These are phyloP conservation scores for Sparidentex hasta DNA, from an alignment of 2,797 vertebrate species.

Conservation along the genomic window DNA sequence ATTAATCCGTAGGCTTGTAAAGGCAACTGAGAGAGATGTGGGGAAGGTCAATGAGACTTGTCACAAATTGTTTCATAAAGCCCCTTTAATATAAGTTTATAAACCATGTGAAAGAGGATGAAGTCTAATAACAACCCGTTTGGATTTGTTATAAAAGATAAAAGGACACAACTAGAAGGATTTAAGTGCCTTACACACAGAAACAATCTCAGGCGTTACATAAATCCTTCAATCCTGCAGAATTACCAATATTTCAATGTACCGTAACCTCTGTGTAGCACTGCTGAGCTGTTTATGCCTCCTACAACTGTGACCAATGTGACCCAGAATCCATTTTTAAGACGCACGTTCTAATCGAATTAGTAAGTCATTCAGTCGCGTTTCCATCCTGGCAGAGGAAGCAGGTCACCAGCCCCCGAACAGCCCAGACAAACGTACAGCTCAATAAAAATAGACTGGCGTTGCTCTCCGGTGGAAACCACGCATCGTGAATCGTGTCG, in stretches of 20 bases:
- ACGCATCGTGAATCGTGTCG: background rate
- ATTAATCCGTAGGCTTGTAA: too few relatives aligned
- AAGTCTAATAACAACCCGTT: background rate
- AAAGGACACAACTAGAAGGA: background rate
- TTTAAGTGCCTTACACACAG: background rate
- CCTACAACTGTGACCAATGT: constrained; percentile 56
- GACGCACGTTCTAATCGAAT: constrained; percentile 55
- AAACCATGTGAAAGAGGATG: too few relatives aligned
- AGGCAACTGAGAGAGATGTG: too few relatives aligned
- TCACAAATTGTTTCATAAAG: too few relatives aligned
- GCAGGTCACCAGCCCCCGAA: constrained; percentile 48
- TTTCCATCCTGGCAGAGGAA: constrained; percentile 60
- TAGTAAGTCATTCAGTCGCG: constrained; percentile 44
- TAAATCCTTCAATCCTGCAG: background rate
- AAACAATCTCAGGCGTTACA: background rate
- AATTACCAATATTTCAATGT: background rate
- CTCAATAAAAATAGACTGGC: constrained; percentile 15
- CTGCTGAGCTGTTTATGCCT: constrained; percentile 19
- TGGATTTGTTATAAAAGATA: background rate
- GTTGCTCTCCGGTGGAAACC: constrained; percentile 19
- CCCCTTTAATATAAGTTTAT: background rate
- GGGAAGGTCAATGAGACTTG: too few relatives aligned
- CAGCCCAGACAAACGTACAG: constrained; percentile 20
- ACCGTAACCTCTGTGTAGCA: background rate
- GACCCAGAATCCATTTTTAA: constrained; percentile 65